A percentile compares a stretch with the other conserved stretches of the same genome.
Conservation (phyloP, 2,113 vertebrate species). For the Uria aalge region DNA sequence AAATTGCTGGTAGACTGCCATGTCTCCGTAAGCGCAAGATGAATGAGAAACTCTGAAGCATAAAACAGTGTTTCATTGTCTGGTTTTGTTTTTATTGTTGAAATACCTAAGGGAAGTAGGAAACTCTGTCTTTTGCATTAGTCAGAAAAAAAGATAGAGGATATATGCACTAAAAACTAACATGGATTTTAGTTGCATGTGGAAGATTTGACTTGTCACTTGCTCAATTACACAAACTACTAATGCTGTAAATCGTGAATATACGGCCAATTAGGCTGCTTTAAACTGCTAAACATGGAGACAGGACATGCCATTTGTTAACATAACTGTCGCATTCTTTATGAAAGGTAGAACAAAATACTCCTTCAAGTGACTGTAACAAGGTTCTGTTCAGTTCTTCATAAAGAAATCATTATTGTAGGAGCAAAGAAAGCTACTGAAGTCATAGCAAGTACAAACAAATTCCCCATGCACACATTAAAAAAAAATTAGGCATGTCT, state of each 20-base stretch:
- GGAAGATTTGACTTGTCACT: constrained; percentile 53
- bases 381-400: constrained; percentile 45
- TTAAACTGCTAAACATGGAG: constrained; percentile 47
- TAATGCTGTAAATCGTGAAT: constrained; percentile 22
- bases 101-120: constrained; percentile 42
- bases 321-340: constrained; percentile 26
- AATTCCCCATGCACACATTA: constrained; percentile 9
- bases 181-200: background rate
- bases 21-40: background rate
- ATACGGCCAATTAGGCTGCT: constrained; percentile 37
- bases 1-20: constrained; percentile 60
- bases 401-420: constrained; percentile 47
- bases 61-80: constrained; percentile 56
- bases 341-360: constrained; percentile 59
- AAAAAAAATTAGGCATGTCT: background rate
- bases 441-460: constrained; percentile 42
- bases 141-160: background rate
- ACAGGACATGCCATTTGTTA: constrained; percentile 53
- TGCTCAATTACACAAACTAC: constrained; percentile 54
- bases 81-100: constrained; percentile 53
- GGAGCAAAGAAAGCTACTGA: constrained; percentile 17
- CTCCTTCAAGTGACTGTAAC: constrained; percentile 33
- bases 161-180: background rate
- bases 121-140: constrained; percentile 43
- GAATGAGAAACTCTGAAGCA: constrained; percentile 53